Base-by-base conservation (phyloP, 1,140 invertebrate genomes). In the Ectropis grisescens region DNA sequence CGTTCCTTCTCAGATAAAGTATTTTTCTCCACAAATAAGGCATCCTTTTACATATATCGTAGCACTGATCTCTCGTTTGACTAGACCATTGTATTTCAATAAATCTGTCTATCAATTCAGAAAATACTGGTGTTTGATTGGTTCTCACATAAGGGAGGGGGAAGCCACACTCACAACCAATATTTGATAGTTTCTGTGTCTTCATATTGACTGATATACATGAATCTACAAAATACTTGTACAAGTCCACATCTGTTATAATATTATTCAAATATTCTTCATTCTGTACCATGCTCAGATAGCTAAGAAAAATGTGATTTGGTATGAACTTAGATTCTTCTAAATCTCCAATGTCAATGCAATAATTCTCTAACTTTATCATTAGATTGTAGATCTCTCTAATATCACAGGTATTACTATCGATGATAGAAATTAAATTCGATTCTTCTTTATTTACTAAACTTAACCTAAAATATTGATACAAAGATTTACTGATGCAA, bases 1-100 rank as follows among this genome's bases (percentile, higher is more conserved):
- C 82, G 13, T 82, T 82, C 11, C 76, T 61, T 38, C 79, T 43
- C 27, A 83, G 49, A 33, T 82, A 74, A 8, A 83, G 53, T 31
- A 83, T 82, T 35, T 83, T 83, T 14, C 69, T 59, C 87, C 86
- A 88, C 50, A 87, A 78, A 42, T 83, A 86, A 19, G 86, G 86
- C 74, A 87, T 83, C 42, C 76, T 71, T 38, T 84, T 84, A 44
- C 85, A 87, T 13, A 87, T 60, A 33, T 82, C 80, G 29, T 82
- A 83, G 22, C 78, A 82, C 27, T 82, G 75, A 11, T 72, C 62
- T 14, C 60, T 67, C 0, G 70, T 72, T 26, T 72, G 62, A 33
- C 49, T 70, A 6, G 60, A 69, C 82, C 82, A 82, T 35, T 80
- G 78, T 16, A 58, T 65, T 32, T 82, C 82, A 15, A 82, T 74